Base-by-base conservation (phyloP, 35 echinoderm and acorn worm genomes). In the Eucidaris tribuloides region DNA sequence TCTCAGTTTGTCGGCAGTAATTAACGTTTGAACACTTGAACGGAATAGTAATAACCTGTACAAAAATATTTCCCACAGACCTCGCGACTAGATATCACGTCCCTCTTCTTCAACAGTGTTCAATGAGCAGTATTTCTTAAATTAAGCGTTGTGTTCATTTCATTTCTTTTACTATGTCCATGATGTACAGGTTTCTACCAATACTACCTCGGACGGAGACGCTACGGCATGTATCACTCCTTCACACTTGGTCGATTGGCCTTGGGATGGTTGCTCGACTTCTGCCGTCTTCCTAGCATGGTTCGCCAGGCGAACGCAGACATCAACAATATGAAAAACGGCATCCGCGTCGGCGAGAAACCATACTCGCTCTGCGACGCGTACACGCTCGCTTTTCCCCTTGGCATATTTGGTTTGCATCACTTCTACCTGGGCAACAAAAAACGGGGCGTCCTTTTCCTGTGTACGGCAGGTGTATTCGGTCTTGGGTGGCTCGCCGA, bases 401-500 rank as follows among this genome's bases (percentile, higher is more conserved):
- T 91, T 15, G 88, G 88, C 2, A 9, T 91, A 5, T n/a, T 92
- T 17, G 89, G 89, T 7, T 41, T 92, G 62, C 89, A 92, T 42
- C 89, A 92, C 46, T 92, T 92, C 42, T 92, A 92, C 62, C 78
- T 92, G 0, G 43, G 66, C 44, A 79, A 79, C 28, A 34, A 31
- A 14, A 66, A 60, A 6, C 65, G 78, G 76, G 89, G 89, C 2
- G 58, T 77, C 30, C 49, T 81, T 7, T 92, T 76, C 49, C 32
- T 92, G 25, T 72, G 48, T 9, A 92, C 89, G 0, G 24, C 86
- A 14, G 89, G 89, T 0, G 58, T 86, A 20, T 85, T 92, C 40
- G 89, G 89, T 15, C 27, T 92, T 3, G 89, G 89, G 7, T 92
- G 83, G 72, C 30, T 91, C 3, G 77, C 79, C 5, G 89, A 92